phyloP scores from a whole-genome alignment of 2,113 vertebrate species.

The Nibea albiflora region DNA sequence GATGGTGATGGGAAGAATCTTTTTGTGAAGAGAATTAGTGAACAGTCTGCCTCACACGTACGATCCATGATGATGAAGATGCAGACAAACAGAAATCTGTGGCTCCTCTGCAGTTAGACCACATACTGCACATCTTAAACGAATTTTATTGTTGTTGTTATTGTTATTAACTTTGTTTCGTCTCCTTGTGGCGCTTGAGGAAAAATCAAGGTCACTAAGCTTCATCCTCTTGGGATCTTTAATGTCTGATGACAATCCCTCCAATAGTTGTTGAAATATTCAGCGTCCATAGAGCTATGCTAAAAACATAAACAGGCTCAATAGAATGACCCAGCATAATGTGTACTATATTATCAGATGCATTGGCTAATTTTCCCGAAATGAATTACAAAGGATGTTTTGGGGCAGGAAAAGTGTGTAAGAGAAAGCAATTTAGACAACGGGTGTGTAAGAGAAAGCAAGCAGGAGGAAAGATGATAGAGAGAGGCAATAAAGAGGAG shows the following conservation, averaged over 20 bases:
- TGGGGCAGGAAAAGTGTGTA: not conserved
- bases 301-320: too few relatives aligned
- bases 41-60: too few relatives aligned
- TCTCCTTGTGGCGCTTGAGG: not conserved
- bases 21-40: too few relatives aligned
- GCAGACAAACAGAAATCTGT: too few relatives aligned
- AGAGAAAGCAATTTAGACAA: not conserved
- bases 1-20: too few relatives aligned
- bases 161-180: too few relatives aligned
- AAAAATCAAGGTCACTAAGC: not conserved
- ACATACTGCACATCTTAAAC: too few relatives aligned
- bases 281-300: not conserved
- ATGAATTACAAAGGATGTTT: not conserved
- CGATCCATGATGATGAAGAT: too few relatives aligned
- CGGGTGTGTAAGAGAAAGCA: not conserved
- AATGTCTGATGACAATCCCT: not conserved
- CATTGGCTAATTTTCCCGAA: not conserved
- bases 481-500: not conserved
- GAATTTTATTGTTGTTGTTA: too few relatives aligned
- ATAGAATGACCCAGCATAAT: not conserved
- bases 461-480: not conserved
- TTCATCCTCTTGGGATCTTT: not conserved
- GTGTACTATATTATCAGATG: not conserved
- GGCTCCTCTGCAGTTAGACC: too few relatives aligned
- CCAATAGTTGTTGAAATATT: not conserved